phyloP scores from a whole-genome alignment of 2,888 invertebrate species.

The Desoria tigrina region DNA sequence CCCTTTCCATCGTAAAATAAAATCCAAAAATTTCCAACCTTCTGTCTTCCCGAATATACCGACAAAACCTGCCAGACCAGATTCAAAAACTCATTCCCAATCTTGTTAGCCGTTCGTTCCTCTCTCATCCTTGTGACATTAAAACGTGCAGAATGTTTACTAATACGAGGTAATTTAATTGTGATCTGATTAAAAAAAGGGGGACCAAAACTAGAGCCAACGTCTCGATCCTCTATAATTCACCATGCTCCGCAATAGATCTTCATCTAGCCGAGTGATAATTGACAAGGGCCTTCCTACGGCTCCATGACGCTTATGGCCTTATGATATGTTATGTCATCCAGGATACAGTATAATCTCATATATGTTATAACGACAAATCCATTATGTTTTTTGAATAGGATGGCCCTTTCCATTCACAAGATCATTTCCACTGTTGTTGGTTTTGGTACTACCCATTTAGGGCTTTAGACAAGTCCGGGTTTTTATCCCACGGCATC shows the following conservation, averaged over 20 bases:
- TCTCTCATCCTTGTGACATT: neutral
- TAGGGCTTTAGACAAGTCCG: neutral
- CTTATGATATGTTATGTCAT: slow-evolving; percentile 25
- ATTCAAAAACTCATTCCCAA: neutral
- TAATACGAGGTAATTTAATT: slow-evolving; percentile 22
- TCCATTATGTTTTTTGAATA: no score
- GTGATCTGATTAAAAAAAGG: slow-evolving; percentile 13
- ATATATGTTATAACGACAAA: slow-evolving; percentile 1
- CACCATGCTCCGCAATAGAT: slow-evolving; percentile 40
- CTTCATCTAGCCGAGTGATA: slow-evolving; percentile 48
- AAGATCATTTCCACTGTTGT: no score
- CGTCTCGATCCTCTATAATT: slow-evolving; percentile 19
- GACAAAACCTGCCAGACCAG: no score
- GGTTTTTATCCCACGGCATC: neutral
- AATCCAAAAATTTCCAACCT: no score
- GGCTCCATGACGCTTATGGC: slow-evolving; percentile 19
- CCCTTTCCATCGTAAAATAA: no score
- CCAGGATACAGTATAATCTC: slow-evolving; percentile 22
- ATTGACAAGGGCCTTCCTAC: slow-evolving; percentile 38
- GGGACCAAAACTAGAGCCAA: neutral
- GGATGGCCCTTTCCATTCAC: no score
- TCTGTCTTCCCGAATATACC: no score
- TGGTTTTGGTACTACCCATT: no score
- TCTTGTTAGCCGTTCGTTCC: neutral
- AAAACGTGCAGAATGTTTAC: no score